Evolutionary conservation across 2,797 vertebrate species (phyloP), one percentile per base, ranked within the genome.

Genomic region (Amphiprion clarkii): DNA sequence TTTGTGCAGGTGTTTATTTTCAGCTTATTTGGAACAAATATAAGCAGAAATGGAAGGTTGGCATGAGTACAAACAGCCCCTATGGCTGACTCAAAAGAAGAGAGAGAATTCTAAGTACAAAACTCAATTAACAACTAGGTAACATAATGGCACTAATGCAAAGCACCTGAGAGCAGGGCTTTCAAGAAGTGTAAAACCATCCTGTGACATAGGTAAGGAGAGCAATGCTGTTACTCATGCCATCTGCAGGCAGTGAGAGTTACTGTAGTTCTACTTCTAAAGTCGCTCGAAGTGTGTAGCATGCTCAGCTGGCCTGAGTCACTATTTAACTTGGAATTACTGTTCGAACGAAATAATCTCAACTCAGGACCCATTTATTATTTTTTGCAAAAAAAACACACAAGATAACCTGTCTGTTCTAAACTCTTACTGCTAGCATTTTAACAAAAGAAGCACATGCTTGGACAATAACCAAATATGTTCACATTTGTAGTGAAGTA

Each of bases 1-100:
- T 36, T 36, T 36, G 8, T 36, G 33, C 56, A 54, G 39, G 39
- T 71, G 40, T 59, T 72, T 54, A 57, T 68, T 40, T 65, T 54
- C 29, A 23, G 36, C 25, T 52, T 60, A 39, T 42, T 23, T 69
- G 44, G 27, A 67, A 57, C 29, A 68, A 71, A 68, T 42, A 3
- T 19, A 48, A 36, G n/a, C 33, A 40, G 44, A 59, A 57, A 55
- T 29, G 16, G 23, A 61, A 21, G 29, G 53, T 39, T 59, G 29
- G 16, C 55, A 51, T 59, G 4, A 64, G 58, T 6, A 55, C 42
- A 49, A 60, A 39, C 23, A 70, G 25, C 4, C 13, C 36, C 9
- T 10, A 36, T 7, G 13, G 27, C n/a, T 27, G 54, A 36, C 9
- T 6, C 23, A 16, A 44, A 29, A 39, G 27, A 23, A 25, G 5